Percentiles rank a stretch among this genome's conserved stretches.
Evolutionary conservation across 2,113 vertebrate species (phyloP).

Genomic region (Semnopithecus entellus): DNA sequence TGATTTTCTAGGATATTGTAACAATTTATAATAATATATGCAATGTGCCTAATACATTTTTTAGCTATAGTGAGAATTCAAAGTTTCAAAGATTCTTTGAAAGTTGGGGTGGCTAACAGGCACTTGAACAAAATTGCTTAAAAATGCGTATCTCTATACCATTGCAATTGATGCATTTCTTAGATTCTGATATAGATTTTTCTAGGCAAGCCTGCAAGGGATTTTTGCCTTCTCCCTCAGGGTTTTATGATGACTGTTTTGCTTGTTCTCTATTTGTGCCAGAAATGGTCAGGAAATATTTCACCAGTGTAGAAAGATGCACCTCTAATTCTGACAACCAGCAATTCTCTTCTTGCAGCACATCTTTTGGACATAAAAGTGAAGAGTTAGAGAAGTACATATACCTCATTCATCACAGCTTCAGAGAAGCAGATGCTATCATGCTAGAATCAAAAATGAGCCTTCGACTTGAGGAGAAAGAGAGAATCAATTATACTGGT

Average conservation of each 20-base stretch:
- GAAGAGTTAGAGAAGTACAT: constrained; percentile 57
- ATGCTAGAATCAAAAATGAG: constrained; percentile 74
- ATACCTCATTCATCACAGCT: constrained; percentile 72
- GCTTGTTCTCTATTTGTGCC: background rate
- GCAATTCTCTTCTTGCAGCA: background rate
- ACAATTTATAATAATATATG: background rate
- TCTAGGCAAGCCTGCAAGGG: background rate
- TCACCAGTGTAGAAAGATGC: background rate
- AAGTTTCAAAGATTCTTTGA: background rate
- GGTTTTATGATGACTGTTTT: background rate
- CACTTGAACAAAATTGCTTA: background rate
- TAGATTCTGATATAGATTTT: constrained; percentile 1
- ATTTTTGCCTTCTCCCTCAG: background rate
- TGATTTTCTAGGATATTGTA: background rate
- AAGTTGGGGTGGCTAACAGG: background rate
- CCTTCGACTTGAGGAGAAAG: constrained; percentile 67
- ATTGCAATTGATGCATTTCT: background rate
- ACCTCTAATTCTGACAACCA: constrained; percentile 18
- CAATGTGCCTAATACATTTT: background rate
- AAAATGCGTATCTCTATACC: background rate
- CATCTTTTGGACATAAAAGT: constrained; percentile 45
- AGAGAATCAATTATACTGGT: constrained; percentile 70
- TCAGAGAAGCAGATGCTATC: constrained; percentile 68
- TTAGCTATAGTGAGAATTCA: background rate
- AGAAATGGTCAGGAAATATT: constrained; percentile 13